Evolutionary conservation across 2,113 vertebrate genomes (phyloP), one percentile per base, ranked within the genome.

Genomic region (Nestor notabilis): DNA sequence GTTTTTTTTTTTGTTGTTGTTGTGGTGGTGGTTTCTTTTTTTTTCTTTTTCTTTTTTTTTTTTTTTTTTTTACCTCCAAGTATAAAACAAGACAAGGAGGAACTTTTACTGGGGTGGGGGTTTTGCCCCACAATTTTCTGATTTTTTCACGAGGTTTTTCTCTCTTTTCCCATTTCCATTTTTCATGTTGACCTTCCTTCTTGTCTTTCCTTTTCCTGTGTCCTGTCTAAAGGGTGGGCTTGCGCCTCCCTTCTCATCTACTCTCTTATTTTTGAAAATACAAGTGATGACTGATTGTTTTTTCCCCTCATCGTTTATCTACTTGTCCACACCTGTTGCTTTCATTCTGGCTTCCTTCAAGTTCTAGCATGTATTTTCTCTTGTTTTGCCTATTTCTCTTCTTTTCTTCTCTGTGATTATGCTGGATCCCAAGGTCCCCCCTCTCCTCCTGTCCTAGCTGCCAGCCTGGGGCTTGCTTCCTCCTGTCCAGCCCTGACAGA

Each of bases 321-420:
- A 9, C 93, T 72, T 90, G 89, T 87, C 92, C 84, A 69, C 96
- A 94, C 95, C 93, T 97, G 95, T 83, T 94, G 87, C 94, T 95
- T 96, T 95, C 92, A 79, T 77, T 92, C 92, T 61, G 56, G 39
- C 82, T 96, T 92, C 49, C 87, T 89, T 95, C 91, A 96, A 87
- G 90, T 96, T 94, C 89, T 91, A 95, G 77, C 95, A 87, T 1
- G 71, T 50, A 76, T 95, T 91, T 95, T 91, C 56, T 60, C 86
- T 69, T 47, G 55, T 88, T 81, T 55, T 93, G 80, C 69, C 87
- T 89, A 88, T 89, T 92, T 69, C 74, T 93, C 87, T 91, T 82
- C 1, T 0, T 87, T 89, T 90, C 80, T 94, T 10, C 80, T 87
- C 76, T 77, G 53, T 83, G 58, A 90, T 94, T 91, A 86, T 27